Evolutionary conservation across 2,113 vertebrate genomes (phyloP).

Genomic region (Podarcis cretensis): DNA sequence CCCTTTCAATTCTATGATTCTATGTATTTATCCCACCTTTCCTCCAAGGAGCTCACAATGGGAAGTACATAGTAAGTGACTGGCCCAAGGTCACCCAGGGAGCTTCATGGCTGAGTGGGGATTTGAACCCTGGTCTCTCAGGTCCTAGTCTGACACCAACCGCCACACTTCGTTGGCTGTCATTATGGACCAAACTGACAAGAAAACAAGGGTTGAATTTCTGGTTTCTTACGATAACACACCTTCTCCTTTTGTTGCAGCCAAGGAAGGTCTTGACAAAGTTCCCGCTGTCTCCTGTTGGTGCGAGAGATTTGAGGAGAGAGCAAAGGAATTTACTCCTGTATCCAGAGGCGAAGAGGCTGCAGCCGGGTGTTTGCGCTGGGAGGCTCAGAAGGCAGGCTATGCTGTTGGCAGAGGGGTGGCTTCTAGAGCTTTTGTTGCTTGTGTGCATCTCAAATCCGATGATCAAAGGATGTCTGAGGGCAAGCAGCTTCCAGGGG

Average conservation of each 20-base stretch:
- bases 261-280: constrained; percentile 31
- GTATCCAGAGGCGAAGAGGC: not conserved
- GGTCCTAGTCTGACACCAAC: not conserved
- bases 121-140: no score
- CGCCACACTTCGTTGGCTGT: no score
- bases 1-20: no score
- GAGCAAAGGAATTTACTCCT: not conserved
- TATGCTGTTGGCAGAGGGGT: not conserved
- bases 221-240: not conserved
- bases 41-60: no score
- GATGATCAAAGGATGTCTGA: not conserved
- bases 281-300: not conserved
- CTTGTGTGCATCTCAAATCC: not conserved
- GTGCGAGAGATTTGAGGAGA: not conserved
- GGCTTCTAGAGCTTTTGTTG: not conserved
- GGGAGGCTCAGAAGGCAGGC: not conserved
- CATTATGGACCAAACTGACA: not conserved
- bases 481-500: not conserved
- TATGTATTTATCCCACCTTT: no score
- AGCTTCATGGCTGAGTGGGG: no score
- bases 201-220: not conserved
- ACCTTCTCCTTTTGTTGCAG: not conserved
- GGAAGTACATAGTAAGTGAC: no score
- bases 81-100: no score
- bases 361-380: not conserved